Evolutionary conservation across 2,888 invertebrate species (phyloP).

Genomic region (Adela reaumurella): DNA sequence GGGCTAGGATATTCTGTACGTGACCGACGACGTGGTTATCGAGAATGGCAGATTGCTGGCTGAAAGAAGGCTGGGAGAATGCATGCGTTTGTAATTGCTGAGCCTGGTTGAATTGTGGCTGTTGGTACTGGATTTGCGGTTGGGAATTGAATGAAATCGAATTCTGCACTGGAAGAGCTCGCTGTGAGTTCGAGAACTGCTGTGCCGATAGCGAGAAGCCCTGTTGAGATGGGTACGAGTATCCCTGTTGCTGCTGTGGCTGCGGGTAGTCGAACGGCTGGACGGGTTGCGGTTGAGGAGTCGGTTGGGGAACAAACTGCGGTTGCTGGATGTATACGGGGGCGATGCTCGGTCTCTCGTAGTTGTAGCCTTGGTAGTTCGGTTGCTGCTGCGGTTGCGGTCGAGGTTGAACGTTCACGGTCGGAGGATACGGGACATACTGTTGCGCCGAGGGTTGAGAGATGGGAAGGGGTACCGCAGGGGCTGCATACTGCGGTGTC

Average conservation of each 20-base stretch:
- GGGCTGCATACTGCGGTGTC: slow-evolving; percentile 5
- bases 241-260: slow-evolving; percentile 14
- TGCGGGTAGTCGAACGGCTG: slow-evolving; percentile 3
- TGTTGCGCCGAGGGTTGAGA: slow-evolving; percentile 8
- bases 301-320: slow-evolving; percentile 9
- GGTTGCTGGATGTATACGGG: slow-evolving; percentile 14
- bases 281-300: slow-evolving; percentile 11
- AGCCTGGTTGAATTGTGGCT: slow-evolving; percentile 10
- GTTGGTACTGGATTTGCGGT: slow-evolving; percentile 10
- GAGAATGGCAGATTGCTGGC: slow-evolving; percentile 25
- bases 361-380: slow-evolving; percentile 21
- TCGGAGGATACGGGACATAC: slow-evolving; percentile 3
- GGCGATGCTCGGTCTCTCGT: slow-evolving; percentile 19
- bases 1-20: slow-evolving; percentile 37
- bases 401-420: slow-evolving; percentile 9
- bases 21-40: slow-evolving; percentile 33
- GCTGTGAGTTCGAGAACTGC: background rate
- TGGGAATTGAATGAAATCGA: slow-evolving; percentile 21
- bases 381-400: slow-evolving; percentile 16
- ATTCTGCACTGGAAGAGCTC: slow-evolving; percentile 5
- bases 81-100: slow-evolving; percentile 14
- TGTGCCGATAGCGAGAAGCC: background rate
- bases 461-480: background rate
- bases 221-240: slow-evolving; percentile 17
- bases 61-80: background rate